Conservation (phyloP, 2,888 invertebrate genomes). For the Hyalella azteca region DNA sequence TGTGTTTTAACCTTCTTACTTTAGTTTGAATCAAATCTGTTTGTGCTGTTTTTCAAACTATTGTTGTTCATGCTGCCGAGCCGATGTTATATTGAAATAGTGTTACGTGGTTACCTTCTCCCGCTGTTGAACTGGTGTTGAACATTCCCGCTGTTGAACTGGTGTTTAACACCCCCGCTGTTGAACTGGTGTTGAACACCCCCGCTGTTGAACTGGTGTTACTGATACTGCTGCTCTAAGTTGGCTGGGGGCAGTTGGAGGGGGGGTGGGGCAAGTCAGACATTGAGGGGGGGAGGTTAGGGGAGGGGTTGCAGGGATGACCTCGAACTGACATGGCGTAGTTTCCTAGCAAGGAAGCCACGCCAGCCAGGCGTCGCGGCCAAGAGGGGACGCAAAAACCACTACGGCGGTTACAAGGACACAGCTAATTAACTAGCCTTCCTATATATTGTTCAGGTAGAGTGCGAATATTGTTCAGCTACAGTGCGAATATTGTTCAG, state of each 20-base stretch:
- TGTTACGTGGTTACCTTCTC: too few relatives aligned
- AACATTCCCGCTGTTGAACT: background rate
- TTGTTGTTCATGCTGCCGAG: too few relatives aligned
- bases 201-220: background rate
- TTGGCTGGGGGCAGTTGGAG: background rate
- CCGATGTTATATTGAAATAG: too few relatives aligned
- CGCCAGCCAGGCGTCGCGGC: constrained; percentile 4
- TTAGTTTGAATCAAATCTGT: too few relatives aligned
- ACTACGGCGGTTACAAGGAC: background rate
- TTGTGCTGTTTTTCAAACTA: too few relatives aligned
- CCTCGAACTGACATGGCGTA: constrained; percentile 31
- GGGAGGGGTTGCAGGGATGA: background rate
- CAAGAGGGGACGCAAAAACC: background rate
- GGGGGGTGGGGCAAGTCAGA: background rate
- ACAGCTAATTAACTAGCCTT: background rate
- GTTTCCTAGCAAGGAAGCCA: constrained; percentile 13
- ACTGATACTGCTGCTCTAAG: background rate
- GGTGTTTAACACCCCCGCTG: too few relatives aligned
- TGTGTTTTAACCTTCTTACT: too few relatives aligned
- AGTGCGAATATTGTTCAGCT: too few relatives aligned
- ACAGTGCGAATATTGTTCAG: too few relatives aligned
- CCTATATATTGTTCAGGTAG: too few relatives aligned
- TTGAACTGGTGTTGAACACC: too few relatives aligned
- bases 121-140: too few relatives aligned
- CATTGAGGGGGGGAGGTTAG: background rate